Conservation (phyloP, 2,888 invertebrate species). For the Nomada flava region DNA sequence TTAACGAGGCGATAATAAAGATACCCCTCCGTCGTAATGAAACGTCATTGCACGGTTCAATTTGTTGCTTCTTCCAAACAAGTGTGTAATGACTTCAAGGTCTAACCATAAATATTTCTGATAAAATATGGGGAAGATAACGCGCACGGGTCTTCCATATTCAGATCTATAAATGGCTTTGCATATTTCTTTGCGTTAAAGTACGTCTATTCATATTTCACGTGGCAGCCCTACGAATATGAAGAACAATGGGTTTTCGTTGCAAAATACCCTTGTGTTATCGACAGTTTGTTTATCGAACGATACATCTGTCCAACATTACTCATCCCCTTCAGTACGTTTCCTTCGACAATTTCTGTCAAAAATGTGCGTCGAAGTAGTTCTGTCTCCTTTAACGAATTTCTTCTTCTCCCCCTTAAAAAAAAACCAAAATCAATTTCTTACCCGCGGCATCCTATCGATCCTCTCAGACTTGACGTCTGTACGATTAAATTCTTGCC, state of each 20-base stretch:
- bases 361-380: neutral
- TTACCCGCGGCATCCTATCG: neutral
- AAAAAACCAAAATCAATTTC: neutral
- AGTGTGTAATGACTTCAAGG: neutral
- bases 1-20: neutral
- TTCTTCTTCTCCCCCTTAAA: neutral
- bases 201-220: slow-evolving; percentile 57
- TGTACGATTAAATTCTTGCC: slow-evolving; percentile 1
- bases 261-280: slow-evolving; percentile 47
- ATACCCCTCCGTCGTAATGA: neutral
- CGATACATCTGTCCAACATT: slow-evolving; percentile 19
- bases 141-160: slow-evolving; percentile 26
- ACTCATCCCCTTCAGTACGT: neutral
- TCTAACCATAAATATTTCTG: neutral
- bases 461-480: neutral
- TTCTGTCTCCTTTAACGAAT: neutral
- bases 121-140: slow-evolving; percentile 6
- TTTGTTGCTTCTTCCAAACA: neutral
- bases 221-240: slow-evolving; percentile 58
- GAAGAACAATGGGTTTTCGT: slow-evolving; percentile 48
- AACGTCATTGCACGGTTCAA: slow-evolving; percentile 11
- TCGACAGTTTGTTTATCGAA: slow-evolving; percentile 31
- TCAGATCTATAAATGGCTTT: slow-evolving; percentile 23
- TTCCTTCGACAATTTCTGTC: neutral
- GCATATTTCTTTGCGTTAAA: slow-evolving; percentile 19